Evolutionary conservation across 2,888 invertebrate species (phyloP).

Genomic region (Trachelus stipa): DNA sequence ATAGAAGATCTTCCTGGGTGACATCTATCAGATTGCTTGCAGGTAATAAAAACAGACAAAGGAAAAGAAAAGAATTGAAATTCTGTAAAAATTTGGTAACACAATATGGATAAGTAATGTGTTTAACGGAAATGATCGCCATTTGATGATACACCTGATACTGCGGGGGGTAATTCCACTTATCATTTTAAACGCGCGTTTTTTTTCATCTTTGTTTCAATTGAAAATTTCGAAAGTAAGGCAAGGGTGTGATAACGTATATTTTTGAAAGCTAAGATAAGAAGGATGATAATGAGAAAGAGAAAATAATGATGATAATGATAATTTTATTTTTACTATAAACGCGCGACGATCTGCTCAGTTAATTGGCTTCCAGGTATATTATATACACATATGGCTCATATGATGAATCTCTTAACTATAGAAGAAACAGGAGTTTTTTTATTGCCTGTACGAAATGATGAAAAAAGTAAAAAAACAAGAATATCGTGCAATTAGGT

Average conservation of each 20-base stretch:
- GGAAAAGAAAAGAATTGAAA: background rate
- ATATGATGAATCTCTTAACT: background rate
- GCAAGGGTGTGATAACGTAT: background rate
- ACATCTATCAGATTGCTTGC: background rate
- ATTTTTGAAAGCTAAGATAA: too few relatives aligned
- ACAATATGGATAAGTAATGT: background rate
- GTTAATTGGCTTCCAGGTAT: background rate
- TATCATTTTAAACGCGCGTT: background rate
- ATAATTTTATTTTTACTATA: background rate
- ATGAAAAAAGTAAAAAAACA: background rate
- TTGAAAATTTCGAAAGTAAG: background rate
- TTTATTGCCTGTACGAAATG: background rate
- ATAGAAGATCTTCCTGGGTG: background rate
- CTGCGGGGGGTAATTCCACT: too few relatives aligned
- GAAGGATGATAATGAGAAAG: background rate
- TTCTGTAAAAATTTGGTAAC: too few relatives aligned
- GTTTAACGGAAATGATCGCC: background rate
- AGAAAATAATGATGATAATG: background rate
- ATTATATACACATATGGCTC: background rate
- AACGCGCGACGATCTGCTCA: background rate
- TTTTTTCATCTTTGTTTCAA: background rate
- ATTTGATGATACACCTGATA: background rate
- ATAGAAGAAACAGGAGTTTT: background rate
- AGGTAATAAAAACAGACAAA: background rate
- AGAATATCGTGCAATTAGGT: background rate